phyloP scores from a whole-genome alignment of 2,113 vertebrate genomes.

The Gracilinanus agilis region DNA sequence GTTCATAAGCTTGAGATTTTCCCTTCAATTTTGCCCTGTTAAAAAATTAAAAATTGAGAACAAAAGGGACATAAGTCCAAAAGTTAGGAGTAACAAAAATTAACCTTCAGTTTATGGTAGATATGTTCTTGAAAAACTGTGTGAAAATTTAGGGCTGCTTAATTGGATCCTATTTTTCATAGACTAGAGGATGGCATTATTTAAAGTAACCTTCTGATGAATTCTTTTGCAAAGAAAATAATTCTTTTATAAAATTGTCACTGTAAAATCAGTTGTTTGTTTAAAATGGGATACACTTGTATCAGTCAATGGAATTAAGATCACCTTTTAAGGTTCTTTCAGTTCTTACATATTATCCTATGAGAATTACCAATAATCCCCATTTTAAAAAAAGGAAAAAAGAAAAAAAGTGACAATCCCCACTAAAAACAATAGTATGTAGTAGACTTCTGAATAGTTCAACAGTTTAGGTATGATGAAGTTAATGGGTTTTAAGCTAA shows the following conservation, averaged over 20 bases:
- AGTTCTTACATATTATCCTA: background rate
- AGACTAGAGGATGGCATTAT: background rate
- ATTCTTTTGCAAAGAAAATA: conserved; percentile 26
- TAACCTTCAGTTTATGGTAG: background rate
- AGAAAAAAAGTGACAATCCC: background rate
- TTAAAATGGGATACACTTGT: background rate
- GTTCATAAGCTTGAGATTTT: background rate
- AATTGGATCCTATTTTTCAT: background rate
- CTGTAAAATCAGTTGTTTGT: conserved; percentile 21
- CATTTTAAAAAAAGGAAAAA: too few relatives aligned
- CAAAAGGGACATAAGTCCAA: background rate
- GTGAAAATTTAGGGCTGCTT: background rate
- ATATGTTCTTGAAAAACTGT: conserved; percentile 31
- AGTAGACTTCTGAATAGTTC: background rate
- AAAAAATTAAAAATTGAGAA: conserved; percentile 25
- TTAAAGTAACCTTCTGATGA: conserved; percentile 10
- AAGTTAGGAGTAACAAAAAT: background rate
- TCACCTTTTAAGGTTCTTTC: background rate
- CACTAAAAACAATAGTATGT: background rate
- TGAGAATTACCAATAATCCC: background rate
- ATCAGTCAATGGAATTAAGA: background rate
- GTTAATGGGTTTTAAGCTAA: background rate
- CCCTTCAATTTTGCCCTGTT: conserved; percentile 50
- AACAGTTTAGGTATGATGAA: background rate
- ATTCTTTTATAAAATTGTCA: background rate